Evolutionary conservation across 2,888 invertebrate genomes (phyloP).

Genomic region (Drosophila engyochracea): DNA sequence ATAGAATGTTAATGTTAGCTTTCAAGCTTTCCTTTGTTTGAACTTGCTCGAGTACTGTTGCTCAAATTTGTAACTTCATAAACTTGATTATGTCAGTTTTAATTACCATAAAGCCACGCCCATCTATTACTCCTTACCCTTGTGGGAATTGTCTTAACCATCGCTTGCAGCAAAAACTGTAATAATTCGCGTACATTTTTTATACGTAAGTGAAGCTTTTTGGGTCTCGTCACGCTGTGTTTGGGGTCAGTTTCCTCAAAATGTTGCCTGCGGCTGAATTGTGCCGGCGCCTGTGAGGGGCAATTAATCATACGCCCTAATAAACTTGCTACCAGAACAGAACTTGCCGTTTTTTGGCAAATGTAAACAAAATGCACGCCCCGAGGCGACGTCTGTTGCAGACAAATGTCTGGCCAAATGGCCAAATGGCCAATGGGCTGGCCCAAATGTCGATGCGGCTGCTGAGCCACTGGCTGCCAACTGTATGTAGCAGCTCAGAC

Average conservation of each 20-base stretch:
- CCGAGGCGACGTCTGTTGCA: slow-evolving; percentile 68
- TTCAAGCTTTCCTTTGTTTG: neutral
- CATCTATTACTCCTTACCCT: neutral
- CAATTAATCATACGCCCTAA: slow-evolving; percentile 77
- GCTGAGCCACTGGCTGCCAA: slow-evolving; percentile 53
- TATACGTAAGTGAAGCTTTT: slow-evolving; percentile 42
- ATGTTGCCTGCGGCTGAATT: slow-evolving; percentile 30
- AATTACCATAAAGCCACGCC: slow-evolving; percentile 47
- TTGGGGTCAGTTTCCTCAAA: slow-evolving; percentile 35
- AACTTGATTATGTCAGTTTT: slow-evolving; percentile 54
- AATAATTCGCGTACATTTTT: slow-evolving; percentile 66
- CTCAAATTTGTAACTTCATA: neutral
- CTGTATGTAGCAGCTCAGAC: slow-evolving; percentile 50
- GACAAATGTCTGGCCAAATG: slow-evolving; percentile 76
- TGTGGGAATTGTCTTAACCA: slow-evolving; percentile 29
- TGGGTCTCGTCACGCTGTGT: slow-evolving; percentile 1
- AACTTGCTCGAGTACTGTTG: neutral
- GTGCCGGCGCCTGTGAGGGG: slow-evolving; percentile 59
- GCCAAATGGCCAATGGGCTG: slow-evolving; percentile 75
- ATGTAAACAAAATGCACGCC: slow-evolving; percentile 78
- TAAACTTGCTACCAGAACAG: slow-evolving; percentile 66
- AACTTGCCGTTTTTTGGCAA: slow-evolving; percentile 55
- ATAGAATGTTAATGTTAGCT: neutral
- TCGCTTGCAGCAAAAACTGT: slow-evolving; percentile 59
- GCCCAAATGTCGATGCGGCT: slow-evolving; percentile 32